Conservation (phyloP, 2,797 vertebrate species). For the Triplophysa bombifrons region DNA sequence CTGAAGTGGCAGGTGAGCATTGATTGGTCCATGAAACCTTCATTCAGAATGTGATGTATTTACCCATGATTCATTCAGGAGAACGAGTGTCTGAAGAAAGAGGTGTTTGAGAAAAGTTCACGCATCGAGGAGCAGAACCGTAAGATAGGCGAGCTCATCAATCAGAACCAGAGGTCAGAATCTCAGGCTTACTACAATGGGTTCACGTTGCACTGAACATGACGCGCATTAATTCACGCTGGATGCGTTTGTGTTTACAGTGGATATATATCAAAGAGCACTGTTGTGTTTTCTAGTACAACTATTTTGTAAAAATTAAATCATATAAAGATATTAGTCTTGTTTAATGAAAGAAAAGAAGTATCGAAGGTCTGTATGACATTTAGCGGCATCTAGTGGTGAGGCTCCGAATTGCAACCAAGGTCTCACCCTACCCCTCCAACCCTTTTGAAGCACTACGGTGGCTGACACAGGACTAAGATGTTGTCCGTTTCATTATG, state of each 20-base stretch:
- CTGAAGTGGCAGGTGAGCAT: neutral
- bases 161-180: slow-evolving; percentile 92
- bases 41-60: neutral
- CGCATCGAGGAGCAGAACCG: slow-evolving; percentile 94
- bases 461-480: too few species aligned
- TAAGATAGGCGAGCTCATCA: slow-evolving; percentile 92
- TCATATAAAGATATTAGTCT: too few species aligned
- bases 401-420: too few species aligned
- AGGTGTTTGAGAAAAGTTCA: slow-evolving; percentile 92
- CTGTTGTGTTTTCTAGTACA: neutral
- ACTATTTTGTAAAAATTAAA: too few species aligned
- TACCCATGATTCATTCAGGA: slow-evolving; percentile 74
- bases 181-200: neutral
- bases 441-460: too few species aligned
- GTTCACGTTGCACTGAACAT: neutral
- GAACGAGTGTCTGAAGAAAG: slow-evolving; percentile 95
- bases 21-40: neutral
- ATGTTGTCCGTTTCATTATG: too few species aligned
- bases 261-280: neutral
- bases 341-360: too few species aligned
- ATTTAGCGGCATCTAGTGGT: too few species aligned
- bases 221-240: neutral
- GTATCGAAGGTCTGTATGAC: too few species aligned
- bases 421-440: too few species aligned
- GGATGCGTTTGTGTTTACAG: too few species aligned